phyloP scores from a whole-genome alignment of 2,888 invertebrate species.

The Drosophila helvetica region DNA sequence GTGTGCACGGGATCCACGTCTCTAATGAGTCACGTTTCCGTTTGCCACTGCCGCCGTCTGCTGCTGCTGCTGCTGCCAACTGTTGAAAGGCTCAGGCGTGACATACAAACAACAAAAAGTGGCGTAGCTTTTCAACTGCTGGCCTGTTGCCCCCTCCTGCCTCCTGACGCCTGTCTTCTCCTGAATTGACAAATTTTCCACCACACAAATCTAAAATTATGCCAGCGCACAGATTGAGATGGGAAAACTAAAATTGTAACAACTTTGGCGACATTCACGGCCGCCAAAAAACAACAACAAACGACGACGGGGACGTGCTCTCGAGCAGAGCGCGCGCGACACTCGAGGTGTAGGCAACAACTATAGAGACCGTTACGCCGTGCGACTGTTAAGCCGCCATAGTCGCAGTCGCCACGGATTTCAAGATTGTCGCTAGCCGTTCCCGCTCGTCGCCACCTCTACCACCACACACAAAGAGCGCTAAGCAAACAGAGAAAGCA shows the following conservation, averaged over 20 bases:
- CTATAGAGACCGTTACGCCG: constrained; percentile 32
- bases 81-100: constrained; percentile 45
- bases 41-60: constrained; percentile 17
- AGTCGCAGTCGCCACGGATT: constrained; percentile 46
- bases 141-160: background rate
- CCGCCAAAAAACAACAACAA: constrained; percentile 21
- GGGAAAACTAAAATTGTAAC: constrained; percentile 45
- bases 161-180: constrained; percentile 12
- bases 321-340: constrained; percentile 49
- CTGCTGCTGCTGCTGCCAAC: constrained; percentile 38
- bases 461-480: constrained; percentile 1
- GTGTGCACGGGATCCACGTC: background rate
- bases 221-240: constrained; percentile 25
- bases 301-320: constrained; percentile 32
- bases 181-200: constrained; percentile 48
- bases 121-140: constrained; percentile 3
- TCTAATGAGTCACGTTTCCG: constrained; percentile 57
- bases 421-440: constrained; percentile 50
- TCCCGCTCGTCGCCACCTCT: background rate
- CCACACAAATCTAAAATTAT: constrained; percentile 53
- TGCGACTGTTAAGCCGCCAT: constrained; percentile 40
- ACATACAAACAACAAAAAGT: constrained; percentile 28
- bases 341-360: constrained; percentile 67
- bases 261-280: constrained; percentile 46
- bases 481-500: constrained; percentile 12